phyloP scores from a whole-genome alignment of 2,113 vertebrate genomes.

The Pseudolaguvia tuberculata region DNA sequence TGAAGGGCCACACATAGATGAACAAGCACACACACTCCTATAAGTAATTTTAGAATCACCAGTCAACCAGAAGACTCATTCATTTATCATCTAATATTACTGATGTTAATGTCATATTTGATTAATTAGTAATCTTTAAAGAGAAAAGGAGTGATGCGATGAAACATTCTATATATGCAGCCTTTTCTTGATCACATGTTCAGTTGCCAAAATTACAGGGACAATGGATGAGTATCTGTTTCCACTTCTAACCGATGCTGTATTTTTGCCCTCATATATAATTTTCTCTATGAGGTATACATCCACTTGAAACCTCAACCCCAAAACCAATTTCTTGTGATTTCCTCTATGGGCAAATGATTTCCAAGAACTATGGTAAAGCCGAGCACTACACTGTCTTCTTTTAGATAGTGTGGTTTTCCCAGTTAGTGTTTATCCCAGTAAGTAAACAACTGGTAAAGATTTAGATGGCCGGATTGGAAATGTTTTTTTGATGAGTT shows the following conservation, averaged over 20 bases:
- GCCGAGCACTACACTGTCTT: conserved; percentile 49
- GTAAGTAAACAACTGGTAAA: conserved; percentile 59
- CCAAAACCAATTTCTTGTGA: conserved; percentile 47
- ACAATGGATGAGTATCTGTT: conserved; percentile 49
- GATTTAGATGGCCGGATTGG: conserved; percentile 40
- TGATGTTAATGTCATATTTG: not conserved
- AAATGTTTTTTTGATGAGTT: conserved; percentile 36
- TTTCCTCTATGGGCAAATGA: conserved; percentile 49
- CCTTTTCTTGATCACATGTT: conserved; percentile 50
- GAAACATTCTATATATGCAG: conserved; percentile 21
- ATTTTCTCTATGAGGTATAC: conserved; percentile 55
- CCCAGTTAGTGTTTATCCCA: conserved; percentile 47
- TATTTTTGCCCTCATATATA: conserved; percentile 54
- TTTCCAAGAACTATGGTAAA: conserved; percentile 53
- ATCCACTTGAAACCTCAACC: conserved; percentile 30
- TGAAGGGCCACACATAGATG: no score
- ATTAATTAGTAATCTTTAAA: not conserved
- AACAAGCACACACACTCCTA: no score
- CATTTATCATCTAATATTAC: no score
- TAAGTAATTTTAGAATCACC: no score
- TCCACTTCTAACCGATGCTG: conserved; percentile 54
- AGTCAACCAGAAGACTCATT: no score
- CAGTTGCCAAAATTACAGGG: conserved; percentile 61
- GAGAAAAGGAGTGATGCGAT: not conserved
- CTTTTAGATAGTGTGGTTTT: conserved; percentile 35